A percentile compares a stretch with the other conserved stretches of the same genome.
Conservation (phyloP, 2,113 vertebrate genomes). For the Isurus oxyrinchus region DNA sequence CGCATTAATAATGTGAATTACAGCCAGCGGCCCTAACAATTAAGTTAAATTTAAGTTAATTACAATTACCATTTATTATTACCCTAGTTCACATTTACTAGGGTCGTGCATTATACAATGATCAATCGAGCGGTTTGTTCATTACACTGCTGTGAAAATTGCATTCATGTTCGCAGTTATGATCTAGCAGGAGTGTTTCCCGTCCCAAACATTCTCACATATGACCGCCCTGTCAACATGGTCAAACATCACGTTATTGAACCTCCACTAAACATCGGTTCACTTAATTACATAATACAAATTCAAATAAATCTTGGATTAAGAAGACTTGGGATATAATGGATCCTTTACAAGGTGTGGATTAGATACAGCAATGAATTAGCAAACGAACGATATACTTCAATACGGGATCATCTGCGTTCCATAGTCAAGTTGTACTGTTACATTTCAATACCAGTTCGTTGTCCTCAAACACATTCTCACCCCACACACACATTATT, state of each 20-base stretch:
- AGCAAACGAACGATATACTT: background rate
- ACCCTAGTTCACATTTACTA: background rate
- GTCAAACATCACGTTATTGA: background rate
- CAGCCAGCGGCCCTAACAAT: background rate
- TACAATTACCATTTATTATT: background rate
- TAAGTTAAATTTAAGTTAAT: background rate
- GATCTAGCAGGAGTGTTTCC: background rate
- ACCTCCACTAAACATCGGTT: background rate
- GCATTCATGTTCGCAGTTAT: background rate
- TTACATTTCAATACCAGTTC: background rate
- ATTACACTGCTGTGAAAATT: background rate
- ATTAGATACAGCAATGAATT: background rate
- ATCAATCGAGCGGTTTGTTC: background rate
- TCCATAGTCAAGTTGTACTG: background rate
- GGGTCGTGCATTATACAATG: background rate
- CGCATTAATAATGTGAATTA: background rate
- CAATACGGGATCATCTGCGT: background rate
- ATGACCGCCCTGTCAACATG: background rate
- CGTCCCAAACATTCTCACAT: background rate
- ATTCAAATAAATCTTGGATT: background rate
- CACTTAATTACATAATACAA: background rate
- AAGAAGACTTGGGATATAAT: background rate
- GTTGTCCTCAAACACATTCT: background rate
- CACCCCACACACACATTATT: background rate
- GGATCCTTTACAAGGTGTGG: background rate